These are phyloP conservation scores for Cardiocondyla obscurior DNA, from an alignment of 1,140 invertebrate genomes.

Conservation along the genomic window DNA sequence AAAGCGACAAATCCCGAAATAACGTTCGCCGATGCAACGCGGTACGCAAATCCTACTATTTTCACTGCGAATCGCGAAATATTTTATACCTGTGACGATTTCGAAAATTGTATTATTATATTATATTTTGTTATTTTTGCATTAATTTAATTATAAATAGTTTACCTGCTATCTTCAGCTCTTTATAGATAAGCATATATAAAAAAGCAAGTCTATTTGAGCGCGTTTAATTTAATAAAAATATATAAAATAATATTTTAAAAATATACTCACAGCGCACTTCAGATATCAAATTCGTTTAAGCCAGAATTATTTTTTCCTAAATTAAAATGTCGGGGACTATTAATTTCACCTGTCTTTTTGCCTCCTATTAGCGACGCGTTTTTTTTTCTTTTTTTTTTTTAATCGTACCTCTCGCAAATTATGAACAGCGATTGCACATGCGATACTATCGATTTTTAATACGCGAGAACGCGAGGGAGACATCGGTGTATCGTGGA, in stretches of 20 bases:
- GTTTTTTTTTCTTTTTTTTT: too few species aligned
- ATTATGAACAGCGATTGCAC: conserved; percentile 25
- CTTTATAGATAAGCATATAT: too few species aligned
- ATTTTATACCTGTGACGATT: background rate
- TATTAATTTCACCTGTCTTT: conserved; percentile 12
- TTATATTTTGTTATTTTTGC: background rate
- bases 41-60: background rate
- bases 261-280: background rate
- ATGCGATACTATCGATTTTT: conserved; percentile 57
- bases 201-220: background rate
- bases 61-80: background rate
- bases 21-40: background rate
- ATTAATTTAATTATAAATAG: background rate
- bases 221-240: background rate
- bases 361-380: background rate
- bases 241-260: background rate
- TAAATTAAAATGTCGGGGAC: background rate
- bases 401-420: conserved; percentile 32
- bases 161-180: background rate
- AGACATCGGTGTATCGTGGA: conserved; percentile 40
- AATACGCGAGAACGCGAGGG: conserved; percentile 32
- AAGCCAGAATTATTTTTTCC: conserved; percentile 1
- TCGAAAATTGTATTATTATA: background rate
- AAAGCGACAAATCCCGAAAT: background rate
- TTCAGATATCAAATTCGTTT: background rate